A percentile compares a stretch with the other conserved stretches of the same genome.
Evolutionary conservation across 2,888 invertebrate species (phyloP).

Genomic region (Ligdia adustata): DNA sequence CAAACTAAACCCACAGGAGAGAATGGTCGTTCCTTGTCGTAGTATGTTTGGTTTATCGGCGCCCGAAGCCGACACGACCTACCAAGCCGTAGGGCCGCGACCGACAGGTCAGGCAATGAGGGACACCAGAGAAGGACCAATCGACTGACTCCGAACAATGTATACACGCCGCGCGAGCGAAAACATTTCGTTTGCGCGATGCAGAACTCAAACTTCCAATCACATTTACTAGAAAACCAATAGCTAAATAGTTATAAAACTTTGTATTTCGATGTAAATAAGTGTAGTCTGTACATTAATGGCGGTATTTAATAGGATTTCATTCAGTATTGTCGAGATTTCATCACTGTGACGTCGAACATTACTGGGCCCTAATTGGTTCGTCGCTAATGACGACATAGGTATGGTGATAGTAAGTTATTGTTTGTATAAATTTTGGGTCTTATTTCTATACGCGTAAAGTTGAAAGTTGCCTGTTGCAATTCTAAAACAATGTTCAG

Average conservation of each 20-base stretch:
- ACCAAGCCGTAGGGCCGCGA: conserved; percentile 18
- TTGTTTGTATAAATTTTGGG: too few relatives aligned
- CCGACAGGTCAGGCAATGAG: conserved; percentile 31
- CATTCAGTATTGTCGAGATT: background rate
- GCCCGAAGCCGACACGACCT: conserved; percentile 32
- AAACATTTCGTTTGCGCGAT: conserved; percentile 31
- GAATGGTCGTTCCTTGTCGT: conserved; percentile 16
- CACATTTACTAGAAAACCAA: conserved; percentile 1
- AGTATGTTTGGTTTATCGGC: conserved; percentile 8
- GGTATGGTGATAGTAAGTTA: too few relatives aligned
- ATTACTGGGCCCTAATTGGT: too few relatives aligned
- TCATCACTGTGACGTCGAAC: background rate
- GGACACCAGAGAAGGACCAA: conserved; percentile 33
- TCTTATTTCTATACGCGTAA: too few relatives aligned
- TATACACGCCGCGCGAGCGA: background rate
- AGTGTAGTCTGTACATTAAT: too few relatives aligned
- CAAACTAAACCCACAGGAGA: conserved; percentile 27
- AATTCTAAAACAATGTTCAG: too few relatives aligned
- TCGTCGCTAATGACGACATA: too few relatives aligned
- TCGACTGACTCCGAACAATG: background rate
- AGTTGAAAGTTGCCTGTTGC: too few relatives aligned
- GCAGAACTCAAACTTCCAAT: conserved; percentile 10
- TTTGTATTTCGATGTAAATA: background rate
- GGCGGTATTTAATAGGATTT: background rate
- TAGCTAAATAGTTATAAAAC: background rate